Conservation (phyloP, 2,797 vertebrate species). For the Leptodon cayanensis region DNA sequence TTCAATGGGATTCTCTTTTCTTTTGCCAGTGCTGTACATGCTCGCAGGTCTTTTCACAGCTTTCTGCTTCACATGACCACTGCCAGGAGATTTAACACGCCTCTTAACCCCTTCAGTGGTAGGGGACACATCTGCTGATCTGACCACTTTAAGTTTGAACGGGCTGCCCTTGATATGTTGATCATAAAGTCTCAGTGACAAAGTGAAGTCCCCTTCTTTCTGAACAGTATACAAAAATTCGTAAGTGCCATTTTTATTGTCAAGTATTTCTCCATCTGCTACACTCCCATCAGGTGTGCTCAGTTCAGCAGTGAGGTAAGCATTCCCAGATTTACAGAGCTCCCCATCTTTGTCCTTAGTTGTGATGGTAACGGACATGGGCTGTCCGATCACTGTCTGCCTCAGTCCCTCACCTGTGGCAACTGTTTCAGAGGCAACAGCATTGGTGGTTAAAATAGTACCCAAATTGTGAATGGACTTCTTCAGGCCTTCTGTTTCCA, state of each 20-base stretch:
- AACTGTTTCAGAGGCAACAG: conserved; percentile 91
- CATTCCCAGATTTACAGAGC: conserved; percentile 92
- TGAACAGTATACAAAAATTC: conserved; percentile 89
- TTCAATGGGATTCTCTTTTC: conserved; percentile 95
- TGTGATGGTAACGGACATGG: conserved; percentile 89
- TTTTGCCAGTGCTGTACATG: conserved; percentile 94
- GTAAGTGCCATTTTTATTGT: conserved; percentile 97
- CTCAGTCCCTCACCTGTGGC: conserved; percentile 91
- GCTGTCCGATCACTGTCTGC: conserved; percentile 88
- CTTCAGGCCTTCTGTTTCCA: conserved; percentile 92
- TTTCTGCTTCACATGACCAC: conserved; percentile 90
- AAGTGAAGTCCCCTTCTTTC: conserved; percentile 88
- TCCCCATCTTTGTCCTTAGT: conserved; percentile 96
- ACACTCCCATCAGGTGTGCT: conserved; percentile 84
- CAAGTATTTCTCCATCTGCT: conserved; percentile 87
- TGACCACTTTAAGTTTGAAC: conserved; percentile 89
- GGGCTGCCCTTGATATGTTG: conserved; percentile 96
- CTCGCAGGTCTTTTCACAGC: conserved; percentile 92
- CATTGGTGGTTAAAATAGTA: conserved; percentile 90
- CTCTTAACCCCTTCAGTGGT: conserved; percentile 86
- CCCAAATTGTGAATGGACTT: conserved; percentile 97
- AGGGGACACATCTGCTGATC: conserved; percentile 84
- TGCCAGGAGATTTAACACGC: conserved; percentile 90
- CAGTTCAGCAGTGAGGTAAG: conserved; percentile 87
- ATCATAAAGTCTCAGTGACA: conserved; percentile 89